phyloP scores from a whole-genome alignment of 2,797 vertebrate species.

The Eurystomus glaucurus region DNA sequence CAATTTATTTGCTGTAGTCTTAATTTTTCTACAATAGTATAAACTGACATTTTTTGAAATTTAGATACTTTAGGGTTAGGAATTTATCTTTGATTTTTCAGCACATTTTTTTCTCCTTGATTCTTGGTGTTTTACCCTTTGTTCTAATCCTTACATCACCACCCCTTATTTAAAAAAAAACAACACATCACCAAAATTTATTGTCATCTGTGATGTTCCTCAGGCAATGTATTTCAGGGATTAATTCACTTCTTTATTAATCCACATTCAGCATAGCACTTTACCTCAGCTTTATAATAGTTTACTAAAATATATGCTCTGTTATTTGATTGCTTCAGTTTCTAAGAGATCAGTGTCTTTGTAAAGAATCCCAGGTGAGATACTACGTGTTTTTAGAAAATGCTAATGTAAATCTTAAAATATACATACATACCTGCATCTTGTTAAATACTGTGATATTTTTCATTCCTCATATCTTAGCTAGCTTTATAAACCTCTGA shows the following conservation, averaged over 20 bases:
- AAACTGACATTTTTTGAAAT: fast-evolving
- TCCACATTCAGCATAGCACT: neutral
- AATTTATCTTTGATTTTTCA: neutral
- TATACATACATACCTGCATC: neutral
- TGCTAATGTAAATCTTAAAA: neutral
- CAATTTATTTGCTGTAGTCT: neutral
- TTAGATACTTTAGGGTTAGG: neutral
- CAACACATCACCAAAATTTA: neutral
- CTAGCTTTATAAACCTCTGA: neutral
- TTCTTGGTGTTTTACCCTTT: neutral
- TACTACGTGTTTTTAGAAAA: neutral
- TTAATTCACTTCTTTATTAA: neutral
- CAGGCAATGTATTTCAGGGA: neutral
- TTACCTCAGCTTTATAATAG: neutral
- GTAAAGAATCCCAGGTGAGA: neutral
- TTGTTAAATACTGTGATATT: neutral
- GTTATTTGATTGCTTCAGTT: neutral
- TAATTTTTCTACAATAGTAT: neutral
- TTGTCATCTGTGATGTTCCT: neutral
- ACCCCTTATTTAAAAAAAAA: neutral
- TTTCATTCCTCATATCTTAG: neutral
- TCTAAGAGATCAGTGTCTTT: neutral
- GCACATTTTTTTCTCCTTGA: neutral
- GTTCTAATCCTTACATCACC: neutral
- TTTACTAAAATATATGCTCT: neutral